These are phyloP conservation scores for Chloromyia formosa DNA, from an alignment of 2,888 invertebrate species.

Conservation along the genomic window DNA sequence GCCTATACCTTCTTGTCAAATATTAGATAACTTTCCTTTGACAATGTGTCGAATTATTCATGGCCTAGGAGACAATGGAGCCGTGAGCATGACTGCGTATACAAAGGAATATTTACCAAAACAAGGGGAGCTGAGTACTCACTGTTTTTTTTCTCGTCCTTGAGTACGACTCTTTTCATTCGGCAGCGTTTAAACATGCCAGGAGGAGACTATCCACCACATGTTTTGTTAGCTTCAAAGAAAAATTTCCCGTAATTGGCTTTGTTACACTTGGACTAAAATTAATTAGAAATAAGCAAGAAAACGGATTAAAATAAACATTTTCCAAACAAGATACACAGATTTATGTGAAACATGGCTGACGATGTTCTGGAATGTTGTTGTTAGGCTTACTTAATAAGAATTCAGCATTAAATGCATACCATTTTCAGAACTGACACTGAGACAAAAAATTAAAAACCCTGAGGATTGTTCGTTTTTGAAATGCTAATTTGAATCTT, in stretches of 20 bases:
- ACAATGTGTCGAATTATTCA: conserved; percentile 37
- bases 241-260: neutral
- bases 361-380: too few species aligned
- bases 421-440: too few species aligned
- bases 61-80: conserved; percentile 21
- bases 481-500: too few species aligned
- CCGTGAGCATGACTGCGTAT: neutral
- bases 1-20: neutral
- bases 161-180: too few species aligned
- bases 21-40: conserved; percentile 6
- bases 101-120: too few species aligned
- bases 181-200: too few species aligned
- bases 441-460: too few species aligned
- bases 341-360: neutral
- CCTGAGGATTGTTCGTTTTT: too few species aligned
- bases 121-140: too few species aligned
- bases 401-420: too few species aligned
- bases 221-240: neutral
- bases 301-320: conserved; percentile 4
- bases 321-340: neutral
- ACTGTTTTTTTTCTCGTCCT: too few species aligned
- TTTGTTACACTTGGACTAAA: neutral
- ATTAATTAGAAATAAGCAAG: neutral
- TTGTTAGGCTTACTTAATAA: too few species aligned
- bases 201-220: neutral